Base-by-base conservation (phyloP, 23 tunicate genomes). In the Corella eumyota region DNA sequence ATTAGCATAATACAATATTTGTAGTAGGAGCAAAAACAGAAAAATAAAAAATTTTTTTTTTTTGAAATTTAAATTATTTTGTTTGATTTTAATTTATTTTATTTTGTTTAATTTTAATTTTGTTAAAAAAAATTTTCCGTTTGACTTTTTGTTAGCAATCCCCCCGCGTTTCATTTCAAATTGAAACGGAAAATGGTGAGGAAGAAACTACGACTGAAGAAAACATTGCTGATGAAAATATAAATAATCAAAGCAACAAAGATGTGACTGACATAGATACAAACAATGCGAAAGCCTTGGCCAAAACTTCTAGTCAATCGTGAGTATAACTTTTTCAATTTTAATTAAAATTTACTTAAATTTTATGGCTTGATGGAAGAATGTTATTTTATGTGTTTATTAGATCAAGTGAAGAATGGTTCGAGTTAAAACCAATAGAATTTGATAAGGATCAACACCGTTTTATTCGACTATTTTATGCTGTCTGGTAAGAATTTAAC, bases 401-500 rank as follows among this genome's bases (percentile, higher is more conserved):
- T n/a, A n/a, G n/a, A n/a, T n/a, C n/a, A n/a, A n/a, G n/a, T n/a
- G n/a, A 30, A 29, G 76, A 59, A 40, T 72, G 38, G 38, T 25
- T 30, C 20, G 78, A 72, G 3, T 25, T 58, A 25, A 45, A 51
- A 34, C 52, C 95, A 34, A 71, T 70, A 4, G 95, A 85, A 7
- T 88, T 88, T 56, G 96, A 88, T 50, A 72, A 78, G 67, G 83
- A 88, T 56, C 82, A 88, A 59, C 52, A 49, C 48, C 25, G 83
- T 45, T 17, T 56, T 4, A 11, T 88, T 2, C 36, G 83, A 56
- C 37, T 88, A 55, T 73, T 78, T 30, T 74, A 88, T 63, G 85
- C 96, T 13, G 0, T 88, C 21, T 88, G 96, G 96, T 88, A 56
- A 54, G 92, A 22, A 32, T 29, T 15, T 51, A 9, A 17, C 57